Base-by-base conservation (phyloP, 2,888 invertebrate genomes). In the Sarcophaga caerulescens region DNA sequence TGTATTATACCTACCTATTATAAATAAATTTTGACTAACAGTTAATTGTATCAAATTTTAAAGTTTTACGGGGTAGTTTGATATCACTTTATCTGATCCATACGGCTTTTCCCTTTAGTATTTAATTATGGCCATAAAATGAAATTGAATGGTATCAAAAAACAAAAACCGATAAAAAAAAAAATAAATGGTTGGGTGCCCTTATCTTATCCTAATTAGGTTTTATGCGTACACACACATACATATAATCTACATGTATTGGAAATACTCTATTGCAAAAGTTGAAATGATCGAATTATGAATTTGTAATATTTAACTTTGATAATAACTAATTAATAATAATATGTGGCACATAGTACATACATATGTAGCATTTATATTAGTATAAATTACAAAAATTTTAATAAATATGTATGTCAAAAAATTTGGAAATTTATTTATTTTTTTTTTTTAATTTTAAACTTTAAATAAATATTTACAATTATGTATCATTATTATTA, bases 101-200 rank as follows among this genome's bases (percentile, higher is more conserved):
- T 17, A 44, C 65, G 65, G 65, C 65, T 35, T 66, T 66, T 66
- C 35, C 35, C 65, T 66, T 66, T 66, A 44, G 65, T 66, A n/a
- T 66, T 66, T 66, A 66, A 66, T 65, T 66, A n/a, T n/a, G 44
- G 65, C 44, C 35, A 66, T 66, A 35, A 66, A 66, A 66, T 66
- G 14, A 66, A 66, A 66, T 44, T 35, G 25, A 44, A 8, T 44
- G 44, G 35, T 66, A 66, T 23, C n/a, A 8, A 17, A 14, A 66
- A 66, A 3, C n/a, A 66, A 35, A 65, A 25, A 25, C 12, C 8
- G 14, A 8, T 35, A 35, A 35, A 35, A 35, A 35, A 35, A 35
- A 35, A 35, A 35, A 35, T 35, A 8, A 35, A 35, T 0, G 3
- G 35, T 35, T 35, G 35, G 35, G 35, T 35, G 35, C 35, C 35